Evolutionary conservation across 2,797 vertebrate genomes (phyloP).

Genomic region (Pangasius mekongensis): DNA sequence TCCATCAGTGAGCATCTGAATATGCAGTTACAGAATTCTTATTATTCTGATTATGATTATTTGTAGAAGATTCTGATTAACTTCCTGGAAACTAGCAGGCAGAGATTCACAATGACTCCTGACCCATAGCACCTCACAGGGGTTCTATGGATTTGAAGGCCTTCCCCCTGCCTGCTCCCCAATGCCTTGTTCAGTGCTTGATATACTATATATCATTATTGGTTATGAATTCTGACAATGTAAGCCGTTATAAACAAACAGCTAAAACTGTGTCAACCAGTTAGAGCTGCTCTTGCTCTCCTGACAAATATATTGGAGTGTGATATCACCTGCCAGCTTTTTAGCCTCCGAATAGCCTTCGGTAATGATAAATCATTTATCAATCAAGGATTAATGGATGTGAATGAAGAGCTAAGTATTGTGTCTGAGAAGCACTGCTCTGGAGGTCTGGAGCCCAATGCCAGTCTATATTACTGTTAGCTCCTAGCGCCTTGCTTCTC

Average conservation of each 20-base stretch:
- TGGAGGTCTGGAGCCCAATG: constrained; percentile 54
- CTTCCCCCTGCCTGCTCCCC: background rate
- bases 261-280: background rate
- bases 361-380: constrained; percentile 60
- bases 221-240: background rate
- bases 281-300: background rate
- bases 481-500: constrained; percentile 48
- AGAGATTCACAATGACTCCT: background rate
- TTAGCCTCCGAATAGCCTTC: constrained; percentile 1
- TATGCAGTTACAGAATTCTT: background rate
- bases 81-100: background rate
- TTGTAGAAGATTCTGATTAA: background rate
- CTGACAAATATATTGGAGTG: constrained; percentile 6
- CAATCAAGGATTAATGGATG: constrained; percentile 68
- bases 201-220: background rate
- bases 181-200: background rate
- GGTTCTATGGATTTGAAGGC: background rate
- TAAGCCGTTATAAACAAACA: background rate
- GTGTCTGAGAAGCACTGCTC: constrained; percentile 67
- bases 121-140: background rate
- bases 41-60: background rate
- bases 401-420: constrained; percentile 62
- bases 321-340: background rate
- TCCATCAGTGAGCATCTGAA: background rate
- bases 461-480: constrained; percentile 70